A percentile compares a stretch with the other conserved stretches of the same genome.
Evolutionary conservation across 64 coral and sea anemone genomes (phyloP).

Genomic region (Orbicella faveolata): DNA sequence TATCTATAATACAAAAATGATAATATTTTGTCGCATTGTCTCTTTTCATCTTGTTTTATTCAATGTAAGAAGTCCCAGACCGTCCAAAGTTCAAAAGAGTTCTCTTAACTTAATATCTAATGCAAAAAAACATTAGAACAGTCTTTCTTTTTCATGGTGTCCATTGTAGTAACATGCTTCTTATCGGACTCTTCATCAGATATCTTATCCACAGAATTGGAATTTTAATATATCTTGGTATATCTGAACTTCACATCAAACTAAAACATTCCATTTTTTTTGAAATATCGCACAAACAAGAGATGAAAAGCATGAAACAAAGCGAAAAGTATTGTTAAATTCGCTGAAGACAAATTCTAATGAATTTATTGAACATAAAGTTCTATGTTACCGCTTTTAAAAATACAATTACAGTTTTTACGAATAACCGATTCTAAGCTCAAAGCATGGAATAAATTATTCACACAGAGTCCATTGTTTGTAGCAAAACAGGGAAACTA

Average conservation of each 20-base stretch:
- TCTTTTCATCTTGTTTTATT: no score
- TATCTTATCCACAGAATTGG: not conserved
- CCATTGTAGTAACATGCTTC: not conserved
- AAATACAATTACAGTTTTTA: not conserved
- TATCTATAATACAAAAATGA: no score
- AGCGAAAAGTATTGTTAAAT: not conserved
- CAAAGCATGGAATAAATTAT: constrained; percentile 21
- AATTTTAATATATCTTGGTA: not conserved
- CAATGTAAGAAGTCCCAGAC: no score
- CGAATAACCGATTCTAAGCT: not conserved
- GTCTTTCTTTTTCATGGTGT: not conserved
- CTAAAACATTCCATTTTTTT: not conserved
- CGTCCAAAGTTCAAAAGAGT: not conserved
- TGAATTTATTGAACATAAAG: not conserved
- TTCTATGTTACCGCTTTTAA: not conserved
- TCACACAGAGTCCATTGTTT: not conserved
- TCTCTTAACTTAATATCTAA: not conserved
- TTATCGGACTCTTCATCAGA: not conserved
- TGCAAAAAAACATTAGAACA: not conserved
- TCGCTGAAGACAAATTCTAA: not conserved
- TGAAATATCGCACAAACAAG: not conserved
- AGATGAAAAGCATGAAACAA: not conserved
- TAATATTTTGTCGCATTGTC: no score
- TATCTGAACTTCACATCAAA: not conserved
- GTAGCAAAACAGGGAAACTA: not conserved